Percentiles rank a stretch among this genome's conserved stretches.
Evolutionary conservation across 2,113 vertebrate genomes (phyloP).

Genomic region (Myotis davidii): DNA sequence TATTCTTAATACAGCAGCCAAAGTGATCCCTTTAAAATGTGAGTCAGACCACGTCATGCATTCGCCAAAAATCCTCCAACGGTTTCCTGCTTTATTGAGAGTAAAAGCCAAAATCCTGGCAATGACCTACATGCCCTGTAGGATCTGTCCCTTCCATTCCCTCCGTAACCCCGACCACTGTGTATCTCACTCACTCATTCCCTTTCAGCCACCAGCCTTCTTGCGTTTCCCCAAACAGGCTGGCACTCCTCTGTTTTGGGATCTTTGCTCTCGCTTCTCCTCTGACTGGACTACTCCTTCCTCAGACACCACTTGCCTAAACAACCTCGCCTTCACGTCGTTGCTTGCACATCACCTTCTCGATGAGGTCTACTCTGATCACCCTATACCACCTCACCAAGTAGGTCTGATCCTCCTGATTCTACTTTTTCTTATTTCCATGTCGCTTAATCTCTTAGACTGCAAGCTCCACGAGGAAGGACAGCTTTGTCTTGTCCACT

Average conservation of each 20-base stretch:
- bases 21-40: not conserved
- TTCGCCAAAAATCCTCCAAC: not conserved
- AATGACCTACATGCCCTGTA: not conserved
- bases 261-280: not conserved
- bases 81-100: slow-evolving; percentile 32
- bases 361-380: not conserved
- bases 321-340: not conserved
- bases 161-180: not conserved
- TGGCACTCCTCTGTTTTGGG: not conserved
- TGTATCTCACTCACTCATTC: not conserved
- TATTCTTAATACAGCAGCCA: slow-evolving; percentile 27
- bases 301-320: not conserved
- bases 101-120: not conserved
- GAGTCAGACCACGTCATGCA: not conserved
- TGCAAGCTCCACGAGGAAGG: not conserved
- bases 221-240: not conserved
- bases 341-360: not conserved
- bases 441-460: not conserved
- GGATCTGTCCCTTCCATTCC: not conserved
- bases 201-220: not conserved
- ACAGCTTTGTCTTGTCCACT: not conserved
- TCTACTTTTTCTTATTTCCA: not conserved
- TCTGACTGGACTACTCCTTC: not conserved
- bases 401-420: not conserved
- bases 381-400: not conserved